These are phyloP conservation scores for Archilochus colubris DNA, from an alignment of 2,113 vertebrate genomes.

Conservation along the genomic window DNA sequence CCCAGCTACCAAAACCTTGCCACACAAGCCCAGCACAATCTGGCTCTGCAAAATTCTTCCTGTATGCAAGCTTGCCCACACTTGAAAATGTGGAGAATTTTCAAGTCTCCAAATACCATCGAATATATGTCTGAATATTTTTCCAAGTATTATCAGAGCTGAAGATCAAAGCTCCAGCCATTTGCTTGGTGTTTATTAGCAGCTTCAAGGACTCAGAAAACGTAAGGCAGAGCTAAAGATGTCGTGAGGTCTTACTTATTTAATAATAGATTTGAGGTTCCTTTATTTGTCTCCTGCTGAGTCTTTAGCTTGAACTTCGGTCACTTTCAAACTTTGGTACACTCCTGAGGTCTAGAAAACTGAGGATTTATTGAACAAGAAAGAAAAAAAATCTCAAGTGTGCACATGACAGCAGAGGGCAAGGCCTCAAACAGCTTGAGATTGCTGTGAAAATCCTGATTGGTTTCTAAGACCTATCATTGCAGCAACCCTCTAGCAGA, in stretches of 20 bases:
- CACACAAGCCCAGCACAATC: not conserved
- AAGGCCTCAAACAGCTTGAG: slow-evolving; percentile 59
- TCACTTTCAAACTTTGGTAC: slow-evolving; percentile 54
- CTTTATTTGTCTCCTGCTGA: slow-evolving; percentile 60
- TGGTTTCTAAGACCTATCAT: slow-evolving; percentile 52
- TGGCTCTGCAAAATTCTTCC: not conserved
- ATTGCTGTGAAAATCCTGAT: slow-evolving; percentile 51
- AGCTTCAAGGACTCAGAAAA: slow-evolving; percentile 54
- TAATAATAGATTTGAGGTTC: slow-evolving; percentile 49
- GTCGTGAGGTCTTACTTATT: not conserved
- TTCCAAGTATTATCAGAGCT: not conserved
- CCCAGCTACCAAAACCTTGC: not conserved
- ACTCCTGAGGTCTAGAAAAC: slow-evolving; percentile 37
- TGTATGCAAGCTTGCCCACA: not conserved
- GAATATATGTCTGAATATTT: not conserved
- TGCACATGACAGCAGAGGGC: slow-evolving; percentile 56
- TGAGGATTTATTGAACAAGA: slow-evolving; percentile 46
- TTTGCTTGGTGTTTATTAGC: slow-evolving; percentile 19
- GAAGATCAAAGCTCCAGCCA: not conserved
- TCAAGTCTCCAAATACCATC: not conserved
- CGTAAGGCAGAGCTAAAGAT: slow-evolving; percentile 12
- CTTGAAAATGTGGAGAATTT: not conserved
- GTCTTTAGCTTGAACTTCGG: slow-evolving; percentile 53
- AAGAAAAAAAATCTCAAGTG: slow-evolving; percentile 30
- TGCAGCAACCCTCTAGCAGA: not conserved